These are phyloP conservation scores for Prionailurus viverrinus DNA, from an alignment of 2,113 vertebrate species.

Conservation along the genomic window DNA sequence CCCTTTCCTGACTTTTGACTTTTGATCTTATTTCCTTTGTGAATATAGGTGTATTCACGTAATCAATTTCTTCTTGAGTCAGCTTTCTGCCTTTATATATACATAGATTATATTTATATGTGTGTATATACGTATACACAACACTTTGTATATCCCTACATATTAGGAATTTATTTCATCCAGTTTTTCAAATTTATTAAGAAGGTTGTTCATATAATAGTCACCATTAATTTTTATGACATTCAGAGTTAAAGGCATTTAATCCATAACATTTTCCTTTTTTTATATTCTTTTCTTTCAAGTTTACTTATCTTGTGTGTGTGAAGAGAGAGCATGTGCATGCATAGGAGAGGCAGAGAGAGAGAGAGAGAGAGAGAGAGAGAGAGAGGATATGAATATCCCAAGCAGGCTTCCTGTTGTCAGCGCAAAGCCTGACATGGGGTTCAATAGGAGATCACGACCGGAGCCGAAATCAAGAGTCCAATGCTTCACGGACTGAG, in stretches of 20 bases:
- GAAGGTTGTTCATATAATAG: background rate
- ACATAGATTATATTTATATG: background rate
- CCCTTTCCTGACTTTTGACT: background rate
- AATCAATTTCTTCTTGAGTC: constrained; percentile 2
- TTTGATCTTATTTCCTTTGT: background rate
- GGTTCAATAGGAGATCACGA: too few relatives aligned
- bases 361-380: too few relatives aligned
- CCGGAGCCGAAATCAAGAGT: too few relatives aligned
- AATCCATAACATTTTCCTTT: background rate
- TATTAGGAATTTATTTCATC: background rate
- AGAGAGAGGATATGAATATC: too few relatives aligned
- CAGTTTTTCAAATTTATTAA: constrained; percentile 20
- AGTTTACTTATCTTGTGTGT: background rate
- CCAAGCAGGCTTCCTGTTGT: too few relatives aligned
- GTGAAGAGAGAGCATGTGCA: background rate
- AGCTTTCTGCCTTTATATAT: background rate
- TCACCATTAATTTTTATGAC: background rate
- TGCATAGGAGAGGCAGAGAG: too few relatives aligned
- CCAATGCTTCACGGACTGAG: too few relatives aligned
- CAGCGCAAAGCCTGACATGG: too few relatives aligned
- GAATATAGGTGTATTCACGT: background rate
- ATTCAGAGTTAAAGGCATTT: background rate
- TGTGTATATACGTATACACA: background rate
- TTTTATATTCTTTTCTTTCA: background rate
- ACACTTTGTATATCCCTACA: background rate